phyloP scores from a whole-genome alignment of 37 sponge, comb jelly and placozoan species.

The Haliclona indistincta region DNA sequence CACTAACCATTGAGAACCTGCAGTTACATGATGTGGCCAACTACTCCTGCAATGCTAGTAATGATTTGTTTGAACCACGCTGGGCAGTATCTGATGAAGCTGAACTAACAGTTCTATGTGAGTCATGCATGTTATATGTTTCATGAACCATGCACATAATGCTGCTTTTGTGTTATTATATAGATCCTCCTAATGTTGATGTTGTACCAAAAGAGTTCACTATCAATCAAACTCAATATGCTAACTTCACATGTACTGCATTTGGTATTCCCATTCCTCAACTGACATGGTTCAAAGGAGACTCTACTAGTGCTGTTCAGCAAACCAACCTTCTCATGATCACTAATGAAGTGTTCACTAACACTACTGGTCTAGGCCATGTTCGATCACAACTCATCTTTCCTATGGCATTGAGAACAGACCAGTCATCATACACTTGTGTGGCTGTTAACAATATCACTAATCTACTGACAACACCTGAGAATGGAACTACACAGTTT shows the following conservation, averaged over 20 bases:
- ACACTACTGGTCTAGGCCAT: not conserved
- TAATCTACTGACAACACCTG: slow-evolving; percentile 5
- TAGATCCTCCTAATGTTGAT: slow-evolving; percentile 11
- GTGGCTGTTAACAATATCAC: not conserved
- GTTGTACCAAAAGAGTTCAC: not conserved
- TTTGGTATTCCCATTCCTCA: slow-evolving; percentile 2
- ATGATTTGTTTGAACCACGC: not conserved
- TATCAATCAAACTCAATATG: slow-evolving; percentile 2
- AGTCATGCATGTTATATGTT: too few species aligned
- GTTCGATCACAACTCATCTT: not conserved
- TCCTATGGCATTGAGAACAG: not conserved
- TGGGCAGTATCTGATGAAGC: not conserved
- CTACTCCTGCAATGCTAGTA: slow-evolving; percentile 6
- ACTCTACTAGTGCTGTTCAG: not conserved
- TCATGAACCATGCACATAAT: too few species aligned
- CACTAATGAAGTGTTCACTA: not conserved
- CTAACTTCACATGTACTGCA: not conserved
- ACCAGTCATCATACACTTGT: not conserved
- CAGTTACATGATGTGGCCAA: slow-evolving; percentile 5
- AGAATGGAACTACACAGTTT: not conserved
- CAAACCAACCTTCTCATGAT: not conserved
- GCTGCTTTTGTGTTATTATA: not conserved
- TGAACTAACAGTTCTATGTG: not conserved
- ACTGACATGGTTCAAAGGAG: not conserved
- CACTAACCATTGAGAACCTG: not conserved